phyloP scores from a whole-genome alignment of 2,888 invertebrate species.

The Erpobdella octoculata region DNA sequence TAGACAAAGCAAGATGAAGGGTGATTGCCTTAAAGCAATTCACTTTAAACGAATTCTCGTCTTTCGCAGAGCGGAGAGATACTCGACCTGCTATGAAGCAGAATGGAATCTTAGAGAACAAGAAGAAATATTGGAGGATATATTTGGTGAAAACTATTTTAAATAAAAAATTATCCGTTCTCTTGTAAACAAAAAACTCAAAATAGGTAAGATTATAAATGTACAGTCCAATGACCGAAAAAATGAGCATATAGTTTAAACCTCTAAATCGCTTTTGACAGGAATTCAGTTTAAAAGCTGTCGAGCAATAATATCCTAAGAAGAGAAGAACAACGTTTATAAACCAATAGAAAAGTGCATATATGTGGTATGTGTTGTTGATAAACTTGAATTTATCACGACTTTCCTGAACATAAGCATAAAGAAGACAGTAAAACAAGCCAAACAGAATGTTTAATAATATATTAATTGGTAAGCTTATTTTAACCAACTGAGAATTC shows the following conservation, averaged over 20 bases:
- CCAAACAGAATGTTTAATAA: slow-evolving; percentile 16
- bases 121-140: not conserved
- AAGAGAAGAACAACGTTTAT: not conserved
- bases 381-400: not conserved
- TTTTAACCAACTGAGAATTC: not conserved
- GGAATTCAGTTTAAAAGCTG: not conserved
- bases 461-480: slow-evolving; percentile 2
- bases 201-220: not conserved
- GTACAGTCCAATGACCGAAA: slow-evolving; percentile 1
- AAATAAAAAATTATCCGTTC: too few relatives aligned
- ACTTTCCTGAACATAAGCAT: not conserved
- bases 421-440: slow-evolving; percentile 1
- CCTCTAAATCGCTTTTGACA: not conserved
- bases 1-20: slow-evolving; percentile 17
- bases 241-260: slow-evolving; percentile 9
- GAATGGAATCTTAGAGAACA: slow-evolving; percentile 7
- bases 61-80: not conserved
- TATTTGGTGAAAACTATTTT: not conserved
- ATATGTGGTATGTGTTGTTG: not conserved
- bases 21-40: slow-evolving; percentile 23
- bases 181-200: too few relatives aligned
- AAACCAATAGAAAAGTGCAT: slow-evolving; percentile 11
- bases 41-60: not conserved
- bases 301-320: slow-evolving; percentile 3
- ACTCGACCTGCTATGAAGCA: slow-evolving; percentile 4